phyloP scores from a whole-genome alignment of 2,797 vertebrate species.

The Smutsia temminckii region DNA sequence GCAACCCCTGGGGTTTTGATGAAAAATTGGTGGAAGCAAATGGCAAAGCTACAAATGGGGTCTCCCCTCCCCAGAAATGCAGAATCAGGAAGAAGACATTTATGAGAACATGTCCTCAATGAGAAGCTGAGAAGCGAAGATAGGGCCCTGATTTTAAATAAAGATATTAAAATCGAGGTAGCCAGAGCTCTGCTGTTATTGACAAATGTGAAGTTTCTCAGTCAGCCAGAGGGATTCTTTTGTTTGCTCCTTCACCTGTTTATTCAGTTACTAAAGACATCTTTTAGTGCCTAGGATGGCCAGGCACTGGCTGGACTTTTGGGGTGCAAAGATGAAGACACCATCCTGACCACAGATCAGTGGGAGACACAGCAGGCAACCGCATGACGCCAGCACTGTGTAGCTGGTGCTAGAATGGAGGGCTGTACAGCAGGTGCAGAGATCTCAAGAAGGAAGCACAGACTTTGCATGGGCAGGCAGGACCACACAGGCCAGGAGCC shows the following conservation, averaged over 20 bases:
- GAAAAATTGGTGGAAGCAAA: constrained; percentile 72
- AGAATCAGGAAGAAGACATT: constrained; percentile 48
- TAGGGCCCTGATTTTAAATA: constrained; percentile 50
- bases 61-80: constrained; percentile 39
- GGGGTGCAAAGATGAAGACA: background rate
- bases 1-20: constrained; percentile 60
- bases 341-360: background rate
- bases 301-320: background rate
- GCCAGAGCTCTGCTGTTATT: background rate
- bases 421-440: accelerated
- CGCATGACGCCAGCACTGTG: accelerated
- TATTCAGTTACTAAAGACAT: background rate
- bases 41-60: constrained; percentile 67
- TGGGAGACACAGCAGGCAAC: background rate
- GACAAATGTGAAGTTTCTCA: accelerated
- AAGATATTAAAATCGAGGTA: constrained; percentile 60
- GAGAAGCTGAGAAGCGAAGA: constrained; percentile 66
- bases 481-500: background rate
- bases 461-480: accelerated
- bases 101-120: constrained; percentile 49
- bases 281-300: background rate
- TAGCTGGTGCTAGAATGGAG: background rate
- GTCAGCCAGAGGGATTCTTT: background rate
- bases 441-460: background rate
- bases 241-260: background rate